These are phyloP conservation scores for Aphelinus atriplicis DNA, from an alignment of 1,140 invertebrate species.

Conservation along the genomic window DNA sequence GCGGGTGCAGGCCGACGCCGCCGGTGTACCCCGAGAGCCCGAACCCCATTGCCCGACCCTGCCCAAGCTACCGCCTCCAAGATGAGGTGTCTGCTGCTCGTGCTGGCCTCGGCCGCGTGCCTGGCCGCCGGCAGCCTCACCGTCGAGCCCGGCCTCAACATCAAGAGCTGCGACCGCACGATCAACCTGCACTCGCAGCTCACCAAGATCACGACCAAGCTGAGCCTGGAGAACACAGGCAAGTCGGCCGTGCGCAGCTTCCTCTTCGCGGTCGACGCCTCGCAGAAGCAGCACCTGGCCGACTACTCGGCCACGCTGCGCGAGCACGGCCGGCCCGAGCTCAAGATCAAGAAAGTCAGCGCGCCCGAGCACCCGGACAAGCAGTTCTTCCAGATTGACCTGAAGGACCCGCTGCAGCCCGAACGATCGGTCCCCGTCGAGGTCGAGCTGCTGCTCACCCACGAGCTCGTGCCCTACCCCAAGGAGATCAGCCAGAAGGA, in stretches of 20 bases:
- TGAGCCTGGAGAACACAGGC: slow-evolving; percentile 85
- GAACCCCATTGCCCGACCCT: no score
- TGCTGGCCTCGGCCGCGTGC: not conserved
- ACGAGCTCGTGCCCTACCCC: slow-evolving; percentile 84
- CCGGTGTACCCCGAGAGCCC: no score
- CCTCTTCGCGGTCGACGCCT: slow-evolving; percentile 76
- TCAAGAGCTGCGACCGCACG: slow-evolving; percentile 85
- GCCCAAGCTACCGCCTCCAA: no score
- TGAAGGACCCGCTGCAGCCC: slow-evolving; percentile 71
- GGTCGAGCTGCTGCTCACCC: slow-evolving; percentile 81
- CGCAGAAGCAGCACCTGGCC: slow-evolving; percentile 73
- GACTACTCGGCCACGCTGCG: slow-evolving; percentile 75
- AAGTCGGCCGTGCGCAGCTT: slow-evolving; percentile 75
- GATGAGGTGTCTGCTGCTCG: no score
- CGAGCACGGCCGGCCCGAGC: slow-evolving; percentile 72
- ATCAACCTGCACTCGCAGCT: slow-evolving; percentile 90
- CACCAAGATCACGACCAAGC: slow-evolving; percentile 81
- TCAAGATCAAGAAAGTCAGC: slow-evolving; percentile 70
- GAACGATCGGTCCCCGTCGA: slow-evolving; percentile 72
- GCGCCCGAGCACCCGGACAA: slow-evolving; percentile 66
- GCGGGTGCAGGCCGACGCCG: no score
- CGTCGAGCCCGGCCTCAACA: slow-evolving; percentile 68
- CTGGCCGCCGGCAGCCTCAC: slow-evolving; percentile 3
- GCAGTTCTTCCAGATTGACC: slow-evolving; percentile 66
- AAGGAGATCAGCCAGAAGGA: slow-evolving; percentile 89